Conservation (phyloP, 2,888 invertebrate genomes). For the Uloborus plumipes region DNA sequence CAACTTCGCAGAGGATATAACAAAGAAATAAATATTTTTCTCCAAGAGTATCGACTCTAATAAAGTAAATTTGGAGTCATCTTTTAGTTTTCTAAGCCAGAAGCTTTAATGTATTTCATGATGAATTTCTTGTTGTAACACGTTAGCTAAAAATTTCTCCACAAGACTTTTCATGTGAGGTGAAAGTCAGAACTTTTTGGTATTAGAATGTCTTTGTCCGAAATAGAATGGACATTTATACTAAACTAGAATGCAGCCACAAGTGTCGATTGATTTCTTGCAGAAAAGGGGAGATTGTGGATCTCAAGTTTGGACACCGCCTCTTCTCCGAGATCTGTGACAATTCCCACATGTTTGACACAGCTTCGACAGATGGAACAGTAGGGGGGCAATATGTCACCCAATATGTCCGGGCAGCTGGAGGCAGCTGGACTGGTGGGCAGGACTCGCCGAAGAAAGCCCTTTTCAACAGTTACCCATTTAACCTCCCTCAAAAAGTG, state of each 20-base stretch:
- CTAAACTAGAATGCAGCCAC: not conserved
- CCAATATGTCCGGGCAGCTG: slow-evolving; percentile 32
- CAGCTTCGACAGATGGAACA: slow-evolving; percentile 46
- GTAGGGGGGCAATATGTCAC: slow-evolving; percentile 51
- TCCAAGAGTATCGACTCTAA: too few species aligned
- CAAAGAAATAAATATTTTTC: too few species aligned
- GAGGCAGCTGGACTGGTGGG: not conserved
- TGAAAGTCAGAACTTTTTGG: too few species aligned
- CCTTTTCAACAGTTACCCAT: slow-evolving; percentile 9
- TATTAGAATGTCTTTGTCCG: too few species aligned
- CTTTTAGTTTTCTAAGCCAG: too few species aligned
- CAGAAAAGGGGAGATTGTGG: slow-evolving; percentile 10
- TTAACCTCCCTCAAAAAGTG: slow-evolving; percentile 21
- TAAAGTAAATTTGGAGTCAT: too few species aligned
- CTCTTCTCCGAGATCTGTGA: slow-evolving; percentile 12
- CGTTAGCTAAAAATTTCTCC: not conserved
- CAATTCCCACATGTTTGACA: slow-evolving; percentile 49
- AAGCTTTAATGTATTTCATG: too few species aligned
- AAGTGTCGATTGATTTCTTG: slow-evolving; percentile 42
- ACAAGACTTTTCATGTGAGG: too few species aligned
- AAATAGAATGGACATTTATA: too few species aligned
- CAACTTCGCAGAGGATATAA: too few species aligned
- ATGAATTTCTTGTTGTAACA: not conserved
- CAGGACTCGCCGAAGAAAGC: not conserved
- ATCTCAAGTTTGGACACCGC: not conserved